These are phyloP conservation scores for Apantesis nais DNA, from an alignment of 2,888 invertebrate species.

Conservation along the genomic window DNA sequence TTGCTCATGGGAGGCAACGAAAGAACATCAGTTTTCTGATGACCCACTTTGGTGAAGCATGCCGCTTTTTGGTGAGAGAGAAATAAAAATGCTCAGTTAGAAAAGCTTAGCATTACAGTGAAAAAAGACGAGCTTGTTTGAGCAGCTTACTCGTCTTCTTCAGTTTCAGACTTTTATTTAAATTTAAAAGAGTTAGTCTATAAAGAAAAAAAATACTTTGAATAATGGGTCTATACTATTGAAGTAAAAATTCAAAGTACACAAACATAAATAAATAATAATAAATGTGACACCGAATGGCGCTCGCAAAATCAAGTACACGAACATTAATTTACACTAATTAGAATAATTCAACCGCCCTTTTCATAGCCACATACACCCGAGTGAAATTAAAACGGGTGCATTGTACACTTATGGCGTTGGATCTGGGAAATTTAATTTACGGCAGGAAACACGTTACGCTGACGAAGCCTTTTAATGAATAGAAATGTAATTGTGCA, in stretches of 20 bases:
- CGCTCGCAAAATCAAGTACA: background rate
- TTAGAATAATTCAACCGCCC: constrained; percentile 19
- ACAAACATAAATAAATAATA: background rate
- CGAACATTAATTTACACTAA: constrained; percentile 4
- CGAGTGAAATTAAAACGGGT: constrained; percentile 41
- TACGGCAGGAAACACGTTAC: constrained; percentile 43
- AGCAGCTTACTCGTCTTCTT: too few relatives aligned
- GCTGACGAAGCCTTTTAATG: constrained; percentile 44
- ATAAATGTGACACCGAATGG: background rate
- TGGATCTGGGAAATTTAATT: constrained; percentile 53
- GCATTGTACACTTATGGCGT: constrained; percentile 42
- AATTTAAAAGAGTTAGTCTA: too few relatives aligned
- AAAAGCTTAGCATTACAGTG: too few relatives aligned
- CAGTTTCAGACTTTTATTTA: too few relatives aligned
- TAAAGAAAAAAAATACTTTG: too few relatives aligned
- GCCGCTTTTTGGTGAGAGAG: too few relatives aligned
- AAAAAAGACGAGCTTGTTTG: too few relatives aligned
- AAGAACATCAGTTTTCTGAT: too few relatives aligned
- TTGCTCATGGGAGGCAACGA: too few relatives aligned
- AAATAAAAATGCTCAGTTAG: too few relatives aligned
- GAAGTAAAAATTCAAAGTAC: background rate
- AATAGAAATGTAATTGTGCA: constrained; percentile 49
- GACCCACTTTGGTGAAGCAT: too few relatives aligned
- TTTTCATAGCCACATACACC: constrained; percentile 21
- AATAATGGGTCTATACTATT: background rate